Evolutionary conservation across 1,140 invertebrate genomes (phyloP).

Genomic region (Sinonovacula constricta): DNA sequence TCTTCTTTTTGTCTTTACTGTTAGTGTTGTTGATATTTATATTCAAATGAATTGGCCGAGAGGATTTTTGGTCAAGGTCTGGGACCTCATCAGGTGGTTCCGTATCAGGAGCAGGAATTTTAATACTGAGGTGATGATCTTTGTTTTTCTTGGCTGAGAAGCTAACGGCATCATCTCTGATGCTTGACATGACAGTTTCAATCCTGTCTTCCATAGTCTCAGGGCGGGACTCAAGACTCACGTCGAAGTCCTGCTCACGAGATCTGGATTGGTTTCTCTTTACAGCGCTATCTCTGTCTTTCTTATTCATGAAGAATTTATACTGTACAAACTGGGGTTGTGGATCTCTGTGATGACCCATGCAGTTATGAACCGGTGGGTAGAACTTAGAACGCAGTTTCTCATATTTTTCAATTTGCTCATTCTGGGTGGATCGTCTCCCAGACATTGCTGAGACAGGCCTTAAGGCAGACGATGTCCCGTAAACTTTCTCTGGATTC

Average conservation of each 20-base stretch:
- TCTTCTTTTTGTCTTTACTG: conserved; percentile 22
- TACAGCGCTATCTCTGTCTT: neutral
- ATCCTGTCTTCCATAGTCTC: conserved; percentile 5
- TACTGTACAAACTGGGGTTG: neutral
- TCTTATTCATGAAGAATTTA: neutral
- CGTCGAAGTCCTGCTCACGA: conserved; percentile 23
- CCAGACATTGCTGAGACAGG: conserved; percentile 18
- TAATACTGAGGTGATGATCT: conserved; percentile 26
- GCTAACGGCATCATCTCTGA: conserved; percentile 10
- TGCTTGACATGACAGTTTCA: conserved; percentile 21
- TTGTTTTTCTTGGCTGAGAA: conserved; percentile 22
- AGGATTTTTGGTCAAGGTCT: conserved; percentile 59
- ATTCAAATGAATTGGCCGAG: conserved; percentile 35
- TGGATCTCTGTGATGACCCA: neutral
- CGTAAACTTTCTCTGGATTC: conserved; percentile 2
- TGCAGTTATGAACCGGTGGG: conserved; percentile 35
- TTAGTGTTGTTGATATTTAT: conserved; percentile 42
- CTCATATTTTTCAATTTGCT: conserved; percentile 25
- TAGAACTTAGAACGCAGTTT: conserved; percentile 34
- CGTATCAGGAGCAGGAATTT: conserved; percentile 36
- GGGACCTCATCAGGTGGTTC: conserved; percentile 67
- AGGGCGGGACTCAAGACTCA: conserved; percentile 25
- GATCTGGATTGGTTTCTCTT: conserved; percentile 8
- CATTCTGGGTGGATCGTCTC: conserved; percentile 8
- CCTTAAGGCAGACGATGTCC: neutral